Conservation (phyloP, 2,888 invertebrate species). For the Drosophila hawaiiensis region DNA sequence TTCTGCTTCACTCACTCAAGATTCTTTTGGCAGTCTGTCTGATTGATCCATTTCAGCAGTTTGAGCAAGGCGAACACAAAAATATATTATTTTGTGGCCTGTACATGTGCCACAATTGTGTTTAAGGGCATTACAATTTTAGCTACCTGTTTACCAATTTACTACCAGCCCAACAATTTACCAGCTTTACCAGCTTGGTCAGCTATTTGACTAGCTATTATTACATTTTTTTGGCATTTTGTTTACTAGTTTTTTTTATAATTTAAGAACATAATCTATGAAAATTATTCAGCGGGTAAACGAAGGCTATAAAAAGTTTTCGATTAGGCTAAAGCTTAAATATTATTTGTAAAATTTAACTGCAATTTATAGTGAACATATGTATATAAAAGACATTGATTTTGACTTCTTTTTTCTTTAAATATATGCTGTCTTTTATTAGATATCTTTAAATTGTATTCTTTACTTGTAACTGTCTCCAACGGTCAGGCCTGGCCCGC, state of each 20-base stretch:
- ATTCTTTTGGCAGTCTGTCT: conserved; percentile 15
- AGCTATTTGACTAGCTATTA: not conserved
- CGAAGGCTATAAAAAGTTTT: not conserved
- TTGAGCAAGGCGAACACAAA: conserved; percentile 10
- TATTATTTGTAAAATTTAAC: not conserved
- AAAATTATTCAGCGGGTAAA: not conserved
- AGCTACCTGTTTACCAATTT: not conserved
- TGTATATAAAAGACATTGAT: not conserved
- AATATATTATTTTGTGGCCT: conserved; percentile 25
- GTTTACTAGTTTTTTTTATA: not conserved
- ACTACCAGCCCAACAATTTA: not conserved
- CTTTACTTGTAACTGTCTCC: not conserved
- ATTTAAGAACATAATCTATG: not conserved
- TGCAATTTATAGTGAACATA: not conserved
- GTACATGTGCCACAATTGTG: conserved; percentile 12
- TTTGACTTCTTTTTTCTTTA: not conserved
- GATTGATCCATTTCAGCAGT: conserved; percentile 38
- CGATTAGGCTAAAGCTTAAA: not conserved
- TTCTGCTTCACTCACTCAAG: conserved; percentile 8
- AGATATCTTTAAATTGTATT: not conserved
- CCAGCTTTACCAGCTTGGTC: not conserved
- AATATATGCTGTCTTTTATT: not conserved
- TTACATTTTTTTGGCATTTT: not conserved
- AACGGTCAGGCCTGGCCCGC: too few species aligned
- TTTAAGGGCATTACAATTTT: conserved; percentile 19